These are phyloP conservation scores for Tricholaema leucomelas DNA, from an alignment of 2,113 vertebrate species.

Conservation along the genomic window DNA sequence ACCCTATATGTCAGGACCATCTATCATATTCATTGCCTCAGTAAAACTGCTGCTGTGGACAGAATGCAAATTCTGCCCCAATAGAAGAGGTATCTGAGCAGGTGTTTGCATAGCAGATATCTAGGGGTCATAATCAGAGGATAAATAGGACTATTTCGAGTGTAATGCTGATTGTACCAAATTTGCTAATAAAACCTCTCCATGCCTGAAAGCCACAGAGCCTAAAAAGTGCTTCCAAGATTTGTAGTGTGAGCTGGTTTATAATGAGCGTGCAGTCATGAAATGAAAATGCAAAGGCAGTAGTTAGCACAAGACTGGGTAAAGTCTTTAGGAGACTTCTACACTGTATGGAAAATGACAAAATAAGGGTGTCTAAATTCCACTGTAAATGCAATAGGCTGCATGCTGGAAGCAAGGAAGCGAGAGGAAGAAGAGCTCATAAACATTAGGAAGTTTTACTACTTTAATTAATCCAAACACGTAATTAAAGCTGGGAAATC, in stretches of 20 bases:
- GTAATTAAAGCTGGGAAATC: conserved; percentile 46
- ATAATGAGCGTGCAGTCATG: neutral
- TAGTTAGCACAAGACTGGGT: neutral
- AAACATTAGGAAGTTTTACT: conserved; percentile 12
- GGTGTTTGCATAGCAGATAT: neutral
- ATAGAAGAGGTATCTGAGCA: neutral
- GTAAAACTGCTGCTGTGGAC: neutral
- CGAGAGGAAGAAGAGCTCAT: neutral
- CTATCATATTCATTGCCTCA: neutral
- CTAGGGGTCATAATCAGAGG: neutral
- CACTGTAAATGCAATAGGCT: neutral
- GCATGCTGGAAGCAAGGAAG: conserved; percentile 5
- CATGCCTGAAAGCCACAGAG: neutral
- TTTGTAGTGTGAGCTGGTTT: neutral
- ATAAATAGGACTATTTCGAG: neutral
- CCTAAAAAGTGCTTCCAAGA: neutral
- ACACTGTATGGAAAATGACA: neutral
- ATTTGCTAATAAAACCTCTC: conserved; percentile 1
- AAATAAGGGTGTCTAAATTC: neutral
- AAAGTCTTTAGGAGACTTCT: neutral
- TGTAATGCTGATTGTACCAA: neutral
- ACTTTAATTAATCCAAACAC: conserved; percentile 54
- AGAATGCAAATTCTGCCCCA: neutral
- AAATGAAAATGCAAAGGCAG: neutral
- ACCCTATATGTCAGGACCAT: neutral